These are phyloP conservation scores for Macquaria australasica DNA, from an alignment of 2,113 vertebrate genomes.

Conservation along the genomic window DNA sequence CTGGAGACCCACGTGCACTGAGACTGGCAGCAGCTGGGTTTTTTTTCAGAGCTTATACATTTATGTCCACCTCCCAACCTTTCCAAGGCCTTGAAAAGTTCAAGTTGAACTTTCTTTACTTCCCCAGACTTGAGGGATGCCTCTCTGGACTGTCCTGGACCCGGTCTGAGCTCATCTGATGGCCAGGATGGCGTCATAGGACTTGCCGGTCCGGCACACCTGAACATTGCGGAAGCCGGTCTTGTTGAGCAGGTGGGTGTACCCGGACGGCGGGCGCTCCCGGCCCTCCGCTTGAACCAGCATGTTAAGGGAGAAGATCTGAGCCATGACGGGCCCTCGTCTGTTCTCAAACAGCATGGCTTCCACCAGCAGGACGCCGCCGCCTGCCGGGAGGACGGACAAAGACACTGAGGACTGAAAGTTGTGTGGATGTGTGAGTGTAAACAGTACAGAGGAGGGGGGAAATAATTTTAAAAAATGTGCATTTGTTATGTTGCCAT, in stretches of 20 bases:
- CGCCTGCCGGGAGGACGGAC: constrained; percentile 62
- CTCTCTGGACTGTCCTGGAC: too few species aligned
- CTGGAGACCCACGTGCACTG: neutral
- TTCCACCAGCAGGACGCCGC: constrained; percentile 83
- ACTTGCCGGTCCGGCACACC: constrained; percentile 82
- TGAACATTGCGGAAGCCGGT: constrained; percentile 78
- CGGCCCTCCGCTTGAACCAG: constrained; percentile 81
- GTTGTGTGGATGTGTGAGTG: neutral
- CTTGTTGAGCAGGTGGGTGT: constrained; percentile 69
- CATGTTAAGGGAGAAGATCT: constrained; percentile 86
- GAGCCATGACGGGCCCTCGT: constrained; percentile 78
- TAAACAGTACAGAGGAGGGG: neutral
- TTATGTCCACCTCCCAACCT: neutral
- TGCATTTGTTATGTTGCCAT: neutral
- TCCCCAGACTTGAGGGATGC: neutral
- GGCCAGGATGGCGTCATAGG: constrained; percentile 84
- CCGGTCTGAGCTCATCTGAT: constrained; percentile 69
- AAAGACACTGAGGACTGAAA: neutral
- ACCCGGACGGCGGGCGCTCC: constrained; percentile 79
- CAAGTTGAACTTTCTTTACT: neutral
- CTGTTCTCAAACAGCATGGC: constrained; percentile 82
- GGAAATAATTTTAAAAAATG: neutral
- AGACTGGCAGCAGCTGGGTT: neutral
- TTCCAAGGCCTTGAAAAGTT: neutral
- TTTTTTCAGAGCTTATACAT: neutral